Percentiles rank a stretch among this genome's conserved stretches.
phyloP scores from a whole-genome alignment of 1,140 invertebrate genomes.

The Aphaenogaster rudis region DNA sequence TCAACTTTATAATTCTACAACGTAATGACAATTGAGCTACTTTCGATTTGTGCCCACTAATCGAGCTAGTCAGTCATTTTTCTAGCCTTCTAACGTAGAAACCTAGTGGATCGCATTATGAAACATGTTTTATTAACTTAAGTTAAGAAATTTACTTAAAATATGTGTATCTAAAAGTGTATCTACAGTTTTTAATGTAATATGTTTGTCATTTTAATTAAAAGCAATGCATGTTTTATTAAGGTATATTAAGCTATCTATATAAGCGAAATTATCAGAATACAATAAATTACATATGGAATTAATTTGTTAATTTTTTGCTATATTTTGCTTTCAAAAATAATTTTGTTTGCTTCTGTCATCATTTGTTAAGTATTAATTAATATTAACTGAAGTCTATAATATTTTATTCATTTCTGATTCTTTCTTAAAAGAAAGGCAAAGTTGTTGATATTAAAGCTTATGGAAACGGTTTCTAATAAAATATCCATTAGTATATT shows the following conservation, averaged over 20 bases:
- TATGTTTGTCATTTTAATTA: neutral
- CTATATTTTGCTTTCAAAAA: too few species aligned
- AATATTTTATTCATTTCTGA: neutral
- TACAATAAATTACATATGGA: too few species aligned
- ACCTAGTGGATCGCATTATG: neutral
- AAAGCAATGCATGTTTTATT: too few species aligned
- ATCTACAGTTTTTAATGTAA: neutral
- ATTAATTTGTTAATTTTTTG: too few species aligned
- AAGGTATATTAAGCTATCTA: too few species aligned
- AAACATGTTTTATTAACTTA: neutral
- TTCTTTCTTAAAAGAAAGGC: neutral
- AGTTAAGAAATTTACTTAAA: neutral
- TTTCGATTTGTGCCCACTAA: neutral
- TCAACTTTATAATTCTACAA: neutral
- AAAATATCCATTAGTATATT: neutral
- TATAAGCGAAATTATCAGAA: too few species aligned
- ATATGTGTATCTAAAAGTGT: neutral
- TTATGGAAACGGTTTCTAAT: neutral
- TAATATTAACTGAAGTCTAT: neutral
- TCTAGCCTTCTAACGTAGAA: neutral
- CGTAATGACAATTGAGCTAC: neutral
- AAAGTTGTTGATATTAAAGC: neutral
- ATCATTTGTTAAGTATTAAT: neutral
- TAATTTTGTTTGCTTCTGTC: neutral
- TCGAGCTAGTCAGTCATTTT: neutral